Evolutionary conservation across 2,797 vertebrate species (phyloP).

Genomic region (Podarcis siculus): DNA sequence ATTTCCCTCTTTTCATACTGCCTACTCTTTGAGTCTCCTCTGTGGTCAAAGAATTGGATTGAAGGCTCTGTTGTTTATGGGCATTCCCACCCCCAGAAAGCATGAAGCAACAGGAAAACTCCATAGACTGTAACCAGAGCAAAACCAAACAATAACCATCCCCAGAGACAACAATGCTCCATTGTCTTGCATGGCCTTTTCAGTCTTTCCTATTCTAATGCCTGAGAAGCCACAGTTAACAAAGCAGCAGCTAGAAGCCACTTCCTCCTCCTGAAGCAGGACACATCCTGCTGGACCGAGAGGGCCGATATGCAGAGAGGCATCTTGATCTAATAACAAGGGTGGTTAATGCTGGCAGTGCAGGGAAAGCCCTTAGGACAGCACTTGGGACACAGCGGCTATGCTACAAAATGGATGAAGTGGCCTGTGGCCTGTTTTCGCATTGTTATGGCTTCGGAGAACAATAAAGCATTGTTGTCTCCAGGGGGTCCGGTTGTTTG

Average conservation of each 20-base stretch:
- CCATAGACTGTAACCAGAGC: neutral
- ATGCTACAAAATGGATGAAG: conserved; percentile 78
- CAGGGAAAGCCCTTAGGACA: conserved; percentile 23
- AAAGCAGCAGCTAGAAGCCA: conserved; percentile 32
- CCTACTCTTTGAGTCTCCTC: neutral
- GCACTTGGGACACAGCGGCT: conserved; percentile 67
- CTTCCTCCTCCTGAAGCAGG: conserved; percentile 23
- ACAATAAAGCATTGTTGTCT: conserved; percentile 75
- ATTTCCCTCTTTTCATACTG: neutral
- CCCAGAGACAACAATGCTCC: conserved; percentile 57
- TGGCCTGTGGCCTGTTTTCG: conserved; percentile 74
- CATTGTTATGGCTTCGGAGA: conserved; percentile 73
- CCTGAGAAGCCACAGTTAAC: conserved; percentile 14
- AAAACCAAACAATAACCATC: conserved; percentile 48
- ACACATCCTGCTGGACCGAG: neutral
- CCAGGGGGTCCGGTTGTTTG: conserved; percentile 70
- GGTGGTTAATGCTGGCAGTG: neutral
- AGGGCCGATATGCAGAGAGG: neutral
- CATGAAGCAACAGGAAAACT: conserved; percentile 46
- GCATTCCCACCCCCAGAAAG: neutral
- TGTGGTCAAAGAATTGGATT: neutral
- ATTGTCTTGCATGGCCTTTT: conserved; percentile 53
- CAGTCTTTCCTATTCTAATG: conserved; percentile 38
- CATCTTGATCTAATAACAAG: conserved; percentile 19
- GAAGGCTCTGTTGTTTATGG: conserved; percentile 4